Evolutionary conservation across 2,113 vertebrate genomes (phyloP).

Genomic region (Amazona vittata): DNA sequence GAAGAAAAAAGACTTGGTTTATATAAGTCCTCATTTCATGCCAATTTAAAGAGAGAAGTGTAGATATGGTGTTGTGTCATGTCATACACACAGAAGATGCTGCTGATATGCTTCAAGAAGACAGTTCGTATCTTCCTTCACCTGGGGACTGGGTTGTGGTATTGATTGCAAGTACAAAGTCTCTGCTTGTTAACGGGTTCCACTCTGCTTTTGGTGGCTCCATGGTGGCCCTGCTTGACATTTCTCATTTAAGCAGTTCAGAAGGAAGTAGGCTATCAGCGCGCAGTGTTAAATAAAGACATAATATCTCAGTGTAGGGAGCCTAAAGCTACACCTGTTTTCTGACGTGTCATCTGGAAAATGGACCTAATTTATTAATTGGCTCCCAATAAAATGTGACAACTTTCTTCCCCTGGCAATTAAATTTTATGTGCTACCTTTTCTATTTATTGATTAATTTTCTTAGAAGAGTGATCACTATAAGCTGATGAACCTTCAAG

Average conservation of each 20-base stretch:
- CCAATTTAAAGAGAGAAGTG: background rate
- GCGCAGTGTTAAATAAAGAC: background rate
- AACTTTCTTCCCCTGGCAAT: background rate
- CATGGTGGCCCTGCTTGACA: background rate
- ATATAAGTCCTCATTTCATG: background rate
- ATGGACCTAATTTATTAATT: background rate
- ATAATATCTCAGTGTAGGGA: background rate
- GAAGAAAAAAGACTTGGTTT: background rate
- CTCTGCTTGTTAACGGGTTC: background rate
- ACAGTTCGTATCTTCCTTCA: background rate
- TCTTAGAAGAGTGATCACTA: background rate
- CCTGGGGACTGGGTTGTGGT: background rate
- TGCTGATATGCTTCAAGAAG: background rate
- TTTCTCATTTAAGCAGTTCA: background rate
- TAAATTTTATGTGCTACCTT: background rate
- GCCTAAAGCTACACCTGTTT: background rate
- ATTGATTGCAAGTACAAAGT: background rate
- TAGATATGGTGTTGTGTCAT: background rate
- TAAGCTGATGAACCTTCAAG: background rate
- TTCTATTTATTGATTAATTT: background rate
- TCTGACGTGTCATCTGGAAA: background rate
- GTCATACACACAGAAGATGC: background rate
- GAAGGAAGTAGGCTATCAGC: background rate
- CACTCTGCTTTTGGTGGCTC: conserved; percentile 8
- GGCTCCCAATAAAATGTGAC: background rate